Percentiles rank a stretch among this genome's conserved stretches.
Evolutionary conservation across 2,113 vertebrate species (phyloP).

Genomic region (Spea bombifrons): DNA sequence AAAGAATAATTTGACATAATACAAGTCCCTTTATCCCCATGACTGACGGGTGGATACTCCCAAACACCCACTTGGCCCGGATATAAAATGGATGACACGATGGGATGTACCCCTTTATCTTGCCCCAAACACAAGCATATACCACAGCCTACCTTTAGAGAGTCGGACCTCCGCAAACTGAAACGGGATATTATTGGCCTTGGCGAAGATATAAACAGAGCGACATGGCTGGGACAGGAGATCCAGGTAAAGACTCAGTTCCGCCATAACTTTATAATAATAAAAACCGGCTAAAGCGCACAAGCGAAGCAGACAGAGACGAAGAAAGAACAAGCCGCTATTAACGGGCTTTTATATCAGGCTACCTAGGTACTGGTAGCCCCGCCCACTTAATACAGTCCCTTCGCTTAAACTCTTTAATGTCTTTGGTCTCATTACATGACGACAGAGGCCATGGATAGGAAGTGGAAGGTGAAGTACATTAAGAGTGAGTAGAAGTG

Average conservation of each 20-base stretch:
- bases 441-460: background rate
- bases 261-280: slow-evolving; percentile 43
- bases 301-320: too few species aligned
- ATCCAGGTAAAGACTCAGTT: slow-evolving; percentile 78
- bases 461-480: background rate
- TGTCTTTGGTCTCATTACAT: background rate
- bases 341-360: background rate
- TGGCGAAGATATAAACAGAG: slow-evolving; percentile 77
- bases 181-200: slow-evolving; percentile 70
- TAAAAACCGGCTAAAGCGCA: too few species aligned
- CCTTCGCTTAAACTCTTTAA: background rate
- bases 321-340: background rate
- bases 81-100: too few species aligned
- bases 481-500: too few species aligned
- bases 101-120: too few species aligned
- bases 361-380: background rate
- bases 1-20: too few species aligned
- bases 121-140: background rate
- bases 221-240: slow-evolving; percentile 80
- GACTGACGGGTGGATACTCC: too few species aligned
- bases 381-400: background rate
- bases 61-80: too few species aligned
- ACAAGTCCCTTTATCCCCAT: too few species aligned
- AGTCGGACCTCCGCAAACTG: slow-evolving; percentile 68
- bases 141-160: slow-evolving; percentile 61